Conservation (phyloP, 2,888 invertebrate species). For the Helobdella robusta region DNA sequence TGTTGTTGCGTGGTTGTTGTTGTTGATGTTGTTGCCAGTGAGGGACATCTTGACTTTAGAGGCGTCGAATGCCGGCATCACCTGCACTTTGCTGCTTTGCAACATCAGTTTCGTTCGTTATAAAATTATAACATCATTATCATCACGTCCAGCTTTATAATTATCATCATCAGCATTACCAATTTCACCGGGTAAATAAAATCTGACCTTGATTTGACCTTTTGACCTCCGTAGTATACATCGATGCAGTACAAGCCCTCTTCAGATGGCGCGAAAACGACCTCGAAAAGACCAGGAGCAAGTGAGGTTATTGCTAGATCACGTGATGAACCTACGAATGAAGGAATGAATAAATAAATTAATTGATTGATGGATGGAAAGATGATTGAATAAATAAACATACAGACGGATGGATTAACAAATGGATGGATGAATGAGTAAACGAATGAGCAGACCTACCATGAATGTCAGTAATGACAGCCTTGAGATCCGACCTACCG, state of each 20-base stretch:
- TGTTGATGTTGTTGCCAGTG: slow-evolving; percentile 7
- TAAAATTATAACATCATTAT: too few species aligned
- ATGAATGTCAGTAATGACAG: slow-evolving; percentile 9
- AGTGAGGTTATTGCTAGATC: slow-evolving; percentile 3
- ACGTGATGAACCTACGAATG: slow-evolving; percentile 1
- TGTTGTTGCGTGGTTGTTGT: neutral
- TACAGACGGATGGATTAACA: neutral
- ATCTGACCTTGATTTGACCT: slow-evolving; percentile 16
- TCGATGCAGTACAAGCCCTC: slow-evolving; percentile 24
- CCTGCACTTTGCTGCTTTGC: slow-evolving; percentile 20
- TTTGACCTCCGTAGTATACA: slow-evolving; percentile 19
- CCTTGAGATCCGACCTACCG: slow-evolving; percentile 13
- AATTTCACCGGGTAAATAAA: too few species aligned
- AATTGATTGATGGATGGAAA: neutral
- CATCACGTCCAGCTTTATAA: too few species aligned
- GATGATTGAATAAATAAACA: neutral
- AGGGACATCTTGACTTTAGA: slow-evolving; percentile 15
- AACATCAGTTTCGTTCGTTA: too few species aligned
- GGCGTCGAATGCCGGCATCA: slow-evolving; percentile 14
- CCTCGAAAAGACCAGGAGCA: slow-evolving; percentile 7
- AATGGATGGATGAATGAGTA: neutral
- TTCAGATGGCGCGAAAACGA: slow-evolving; percentile 7
- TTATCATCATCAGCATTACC: too few species aligned
- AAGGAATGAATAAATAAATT: neutral
- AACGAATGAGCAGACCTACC: neutral